These are phyloP conservation scores for Microctonus hyperodae DNA, from an alignment of 2,888 invertebrate species.

Conservation along the genomic window DNA sequence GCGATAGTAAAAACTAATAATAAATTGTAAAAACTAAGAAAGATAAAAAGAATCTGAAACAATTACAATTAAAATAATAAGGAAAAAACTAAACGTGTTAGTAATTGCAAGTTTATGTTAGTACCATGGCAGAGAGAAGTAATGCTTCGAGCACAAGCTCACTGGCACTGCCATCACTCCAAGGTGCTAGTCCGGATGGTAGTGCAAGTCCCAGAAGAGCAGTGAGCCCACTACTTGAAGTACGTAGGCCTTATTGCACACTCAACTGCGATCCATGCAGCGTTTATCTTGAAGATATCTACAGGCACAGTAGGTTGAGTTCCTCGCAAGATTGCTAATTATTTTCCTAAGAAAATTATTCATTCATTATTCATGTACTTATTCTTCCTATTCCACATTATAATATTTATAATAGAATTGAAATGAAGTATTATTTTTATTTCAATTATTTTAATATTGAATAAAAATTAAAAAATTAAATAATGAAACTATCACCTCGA, in stretches of 20 bases:
- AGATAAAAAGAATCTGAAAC: background rate
- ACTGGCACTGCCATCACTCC: slow-evolving; percentile 55
- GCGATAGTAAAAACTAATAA: background rate
- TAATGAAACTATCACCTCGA: no score
- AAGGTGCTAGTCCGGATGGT: slow-evolving; percentile 58
- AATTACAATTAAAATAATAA: background rate
- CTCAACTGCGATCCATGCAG: slow-evolving; percentile 78
- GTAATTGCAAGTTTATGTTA: no score
- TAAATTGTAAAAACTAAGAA: background rate
- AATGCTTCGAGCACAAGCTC: slow-evolving; percentile 57
- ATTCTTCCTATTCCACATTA: no score
- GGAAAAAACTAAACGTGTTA: no score
- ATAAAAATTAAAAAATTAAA: no score
- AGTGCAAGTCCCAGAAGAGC: slow-evolving; percentile 69
- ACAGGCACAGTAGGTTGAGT: slow-evolving; percentile 66
- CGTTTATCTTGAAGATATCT: slow-evolving; percentile 73
- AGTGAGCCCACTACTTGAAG: slow-evolving; percentile 74
- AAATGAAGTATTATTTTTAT: no score
- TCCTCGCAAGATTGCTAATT: slow-evolving; percentile 30
- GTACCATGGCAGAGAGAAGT: slow-evolving; percentile 56
- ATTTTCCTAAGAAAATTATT: slow-evolving; percentile 10
- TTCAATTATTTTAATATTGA: no score
- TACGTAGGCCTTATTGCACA: slow-evolving; percentile 75
- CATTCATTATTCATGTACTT: background rate
- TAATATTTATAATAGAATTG: no score